These are phyloP conservation scores for Cyclophora punctaria DNA, from an alignment of 2,888 invertebrate species.

Conservation along the genomic window DNA sequence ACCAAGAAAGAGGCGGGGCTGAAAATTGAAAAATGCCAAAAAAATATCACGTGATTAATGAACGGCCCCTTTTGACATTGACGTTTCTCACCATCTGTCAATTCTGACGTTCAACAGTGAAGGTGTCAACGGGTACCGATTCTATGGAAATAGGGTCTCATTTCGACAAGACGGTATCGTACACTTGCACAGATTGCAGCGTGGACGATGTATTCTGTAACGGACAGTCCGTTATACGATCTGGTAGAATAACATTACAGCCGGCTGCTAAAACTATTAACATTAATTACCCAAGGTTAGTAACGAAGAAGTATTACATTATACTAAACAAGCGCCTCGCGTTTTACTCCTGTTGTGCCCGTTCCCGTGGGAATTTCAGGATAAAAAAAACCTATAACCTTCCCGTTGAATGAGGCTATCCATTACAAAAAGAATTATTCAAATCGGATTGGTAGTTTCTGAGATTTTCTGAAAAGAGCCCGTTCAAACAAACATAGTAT, in stretches of 20 bases:
- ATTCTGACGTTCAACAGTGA: conserved; percentile 20
- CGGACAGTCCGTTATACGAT: conserved; percentile 33
- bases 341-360: too few relatives aligned
- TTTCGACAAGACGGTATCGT: conserved; percentile 31
- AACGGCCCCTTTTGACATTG: background rate
- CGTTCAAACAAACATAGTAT: too few relatives aligned
- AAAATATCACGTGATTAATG: background rate
- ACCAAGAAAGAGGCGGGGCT: too few relatives aligned
- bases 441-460: too few relatives aligned
- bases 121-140: conserved; percentile 11
- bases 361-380: too few relatives aligned
- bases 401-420: too few relatives aligned
- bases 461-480: too few relatives aligned
- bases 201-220: conserved; percentile 42
- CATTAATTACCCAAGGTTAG: conserved; percentile 45
- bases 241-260: conserved; percentile 34
- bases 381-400: too few relatives aligned
- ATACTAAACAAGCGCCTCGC: too few relatives aligned
- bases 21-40: background rate
- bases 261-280: conserved; percentile 31
- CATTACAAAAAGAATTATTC: too few relatives aligned
- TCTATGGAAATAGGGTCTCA: conserved; percentile 27
- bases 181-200: conserved; percentile 32
- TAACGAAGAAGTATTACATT: too few relatives aligned
- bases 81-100: background rate